Percentiles rank a stretch among this genome's conserved stretches.
phyloP scores from a whole-genome alignment of 2,797 vertebrate species.

The Botia kubotai region DNA sequence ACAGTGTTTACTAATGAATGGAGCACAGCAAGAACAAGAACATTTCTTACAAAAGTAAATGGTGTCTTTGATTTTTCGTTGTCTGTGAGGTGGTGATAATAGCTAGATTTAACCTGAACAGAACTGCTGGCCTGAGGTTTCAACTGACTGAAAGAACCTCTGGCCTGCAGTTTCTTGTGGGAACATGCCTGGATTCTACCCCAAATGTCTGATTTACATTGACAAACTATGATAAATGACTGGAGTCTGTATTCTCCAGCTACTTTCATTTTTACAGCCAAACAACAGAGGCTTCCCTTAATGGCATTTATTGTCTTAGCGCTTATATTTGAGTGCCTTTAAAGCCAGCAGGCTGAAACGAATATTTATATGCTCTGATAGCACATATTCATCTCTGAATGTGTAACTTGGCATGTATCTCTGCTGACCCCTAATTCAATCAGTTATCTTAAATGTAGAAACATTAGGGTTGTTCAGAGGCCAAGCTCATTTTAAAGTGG shows the following conservation, averaged over 20 bases:
- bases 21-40: too few species aligned
- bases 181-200: slow-evolving; percentile 59
- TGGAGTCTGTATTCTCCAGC: slow-evolving; percentile 36
- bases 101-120: slow-evolving; percentile 64
- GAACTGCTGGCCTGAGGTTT: not conserved
- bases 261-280: slow-evolving; percentile 45
- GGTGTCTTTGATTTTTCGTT: slow-evolving; percentile 69
- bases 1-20: too few species aligned
- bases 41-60: too few species aligned
- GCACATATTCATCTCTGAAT: slow-evolving; percentile 63
- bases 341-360: slow-evolving; percentile 64
- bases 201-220: slow-evolving; percentile 63
- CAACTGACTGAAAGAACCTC: slow-evolving; percentile 53
- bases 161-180: slow-evolving; percentile 45
- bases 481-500: slow-evolving; percentile 30
- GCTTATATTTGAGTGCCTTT: slow-evolving; percentile 58
- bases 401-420: slow-evolving; percentile 61
- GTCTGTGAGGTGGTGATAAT: slow-evolving; percentile 57
- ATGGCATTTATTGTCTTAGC: slow-evolving; percentile 49
- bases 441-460: slow-evolving; percentile 64
- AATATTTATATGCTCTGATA: slow-evolving; percentile 71
- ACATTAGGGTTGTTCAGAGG: slow-evolving; percentile 56
- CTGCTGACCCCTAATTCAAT: slow-evolving; percentile 58
- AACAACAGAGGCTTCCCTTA: slow-evolving; percentile 34
- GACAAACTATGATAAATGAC: slow-evolving; percentile 64